Base-by-base conservation (phyloP, 2,797 vertebrate genomes). In the Euphonia xanthogaster region DNA sequence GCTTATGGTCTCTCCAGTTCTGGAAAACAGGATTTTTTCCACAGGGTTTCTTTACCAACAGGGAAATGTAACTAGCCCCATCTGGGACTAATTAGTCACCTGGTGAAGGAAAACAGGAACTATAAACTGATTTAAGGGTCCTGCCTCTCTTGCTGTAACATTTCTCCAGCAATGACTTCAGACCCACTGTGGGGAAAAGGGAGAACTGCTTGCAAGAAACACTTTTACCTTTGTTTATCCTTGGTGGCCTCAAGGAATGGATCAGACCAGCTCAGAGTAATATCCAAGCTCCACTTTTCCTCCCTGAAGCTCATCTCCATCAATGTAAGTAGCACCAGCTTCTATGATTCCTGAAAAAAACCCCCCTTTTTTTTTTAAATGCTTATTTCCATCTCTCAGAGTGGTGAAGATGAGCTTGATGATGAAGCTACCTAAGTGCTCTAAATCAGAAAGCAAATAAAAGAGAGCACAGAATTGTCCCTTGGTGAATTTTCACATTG, bases 91-190 rank as follows among this genome's bases (percentile, higher is more conserved):
- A 95, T 97, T 96, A 97, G 75, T 85, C 73, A 91, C 63, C 72
- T 55, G 62, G 50, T 83, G 65, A 94, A 95, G 71, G n/a, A 91
- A 97, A 96, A 78, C 63, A 73, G 86, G 85, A 91, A 65, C 78
- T 63, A 90, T 97, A 94, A 97, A 94, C 14, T 31, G 67, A 88
- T 95, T 96, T 91, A 95, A 96, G 67, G 83, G 84, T 76, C 19
- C 39, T 87, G 31, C 57, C 10, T 71, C 75, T 78, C 67, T 73
- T 80, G 35, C 47, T 80, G 40, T 78, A 96, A 80, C 63, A 22
- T 90, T 91, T 53, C 60, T 88, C 22, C 65, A 87, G 57, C 0
- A 0, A 85, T 95, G 92, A 96, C 74, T 93, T 93, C 93, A 96
- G 91, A 82, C 47, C 2, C n/a, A 19, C 47, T 84, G 7, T 19